Conservation (phyloP, 1,140 invertebrate species). For the Oryzaephilus surinamensis region DNA sequence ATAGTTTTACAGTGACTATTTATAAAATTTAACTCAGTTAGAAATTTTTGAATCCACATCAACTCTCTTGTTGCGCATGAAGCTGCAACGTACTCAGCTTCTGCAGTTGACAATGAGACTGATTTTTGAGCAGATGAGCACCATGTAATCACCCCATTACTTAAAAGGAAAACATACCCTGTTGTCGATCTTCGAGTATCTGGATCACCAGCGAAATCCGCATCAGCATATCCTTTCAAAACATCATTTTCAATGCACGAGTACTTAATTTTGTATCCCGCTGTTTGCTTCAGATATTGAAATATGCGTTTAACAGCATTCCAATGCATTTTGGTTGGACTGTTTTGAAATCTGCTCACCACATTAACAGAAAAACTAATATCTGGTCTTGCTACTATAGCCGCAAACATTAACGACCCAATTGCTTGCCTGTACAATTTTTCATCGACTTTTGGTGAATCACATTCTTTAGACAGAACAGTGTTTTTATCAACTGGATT, state of each 20-base stretch:
- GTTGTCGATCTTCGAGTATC: constrained; percentile 27
- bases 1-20: constrained; percentile 1
- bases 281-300: constrained; percentile 36
- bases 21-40: constrained; percentile 6
- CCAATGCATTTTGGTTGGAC: constrained; percentile 26
- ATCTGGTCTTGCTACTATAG: constrained; percentile 33
- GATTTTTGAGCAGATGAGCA: constrained; percentile 28
- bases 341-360: constrained; percentile 22
- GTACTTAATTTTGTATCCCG: constrained; percentile 21
- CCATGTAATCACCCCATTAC: constrained; percentile 33
- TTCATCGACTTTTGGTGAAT: background rate
- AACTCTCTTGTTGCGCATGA: constrained; percentile 25
- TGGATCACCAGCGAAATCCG: constrained; percentile 30
- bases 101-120: constrained; percentile 30
- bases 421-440: constrained; percentile 31
- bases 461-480: background rate
- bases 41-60: constrained; percentile 18
- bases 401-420: constrained; percentile 33
- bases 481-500: too few species aligned
- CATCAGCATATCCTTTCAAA: constrained; percentile 27
- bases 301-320: constrained; percentile 31
- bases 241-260: background rate
- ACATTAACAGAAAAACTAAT: constrained; percentile 33
- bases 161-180: constrained; percentile 32
- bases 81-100: constrained; percentile 35